Conservation (phyloP, 2,113 vertebrate species). For the Erythrolamprus reginae region DNA sequence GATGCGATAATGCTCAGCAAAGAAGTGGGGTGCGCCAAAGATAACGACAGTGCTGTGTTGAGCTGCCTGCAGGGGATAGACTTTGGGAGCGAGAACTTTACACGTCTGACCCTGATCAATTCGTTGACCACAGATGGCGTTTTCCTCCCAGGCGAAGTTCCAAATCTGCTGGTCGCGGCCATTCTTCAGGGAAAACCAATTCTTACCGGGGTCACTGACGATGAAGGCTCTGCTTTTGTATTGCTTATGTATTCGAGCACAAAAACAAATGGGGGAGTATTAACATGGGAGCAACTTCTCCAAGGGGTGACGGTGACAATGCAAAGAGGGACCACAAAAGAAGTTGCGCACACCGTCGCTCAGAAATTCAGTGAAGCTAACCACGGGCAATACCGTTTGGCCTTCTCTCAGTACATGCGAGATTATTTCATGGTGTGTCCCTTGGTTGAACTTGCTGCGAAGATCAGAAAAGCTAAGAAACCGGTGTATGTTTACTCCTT, state of each 20-base stretch:
- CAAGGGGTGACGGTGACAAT: constrained; percentile 32
- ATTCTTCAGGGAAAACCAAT: constrained; percentile 58
- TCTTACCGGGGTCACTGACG: constrained; percentile 62
- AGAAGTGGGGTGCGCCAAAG: constrained; percentile 53
- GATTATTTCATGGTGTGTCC: constrained; percentile 63
- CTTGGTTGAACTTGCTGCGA: constrained; percentile 54
- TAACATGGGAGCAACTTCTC: constrained; percentile 62
- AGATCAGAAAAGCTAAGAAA: constrained; percentile 51
- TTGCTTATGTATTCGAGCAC: constrained; percentile 52
- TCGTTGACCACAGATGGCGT: constrained; percentile 59
- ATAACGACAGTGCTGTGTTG: constrained; percentile 36
- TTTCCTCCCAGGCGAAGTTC: constrained; percentile 60
- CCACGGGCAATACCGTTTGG: constrained; percentile 63
- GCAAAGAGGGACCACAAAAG: not conserved
- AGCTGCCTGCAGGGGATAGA: constrained; percentile 59
- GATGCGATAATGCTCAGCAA: constrained; percentile 41
- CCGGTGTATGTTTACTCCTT: constrained; percentile 64
- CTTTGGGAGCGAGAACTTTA: constrained; percentile 29
- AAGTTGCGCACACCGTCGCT: constrained; percentile 35
- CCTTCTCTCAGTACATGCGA: constrained; percentile 54
- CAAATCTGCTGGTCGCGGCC: constrained; percentile 44
- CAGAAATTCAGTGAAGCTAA: constrained; percentile 63
- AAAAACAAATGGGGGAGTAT: constrained; percentile 42
- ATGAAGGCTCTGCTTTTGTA: constrained; percentile 68
- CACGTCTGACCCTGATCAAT: not conserved